Evolutionary conservation across 2,797 vertebrate species (phyloP).

Genomic region (Tenualosa ilisha): DNA sequence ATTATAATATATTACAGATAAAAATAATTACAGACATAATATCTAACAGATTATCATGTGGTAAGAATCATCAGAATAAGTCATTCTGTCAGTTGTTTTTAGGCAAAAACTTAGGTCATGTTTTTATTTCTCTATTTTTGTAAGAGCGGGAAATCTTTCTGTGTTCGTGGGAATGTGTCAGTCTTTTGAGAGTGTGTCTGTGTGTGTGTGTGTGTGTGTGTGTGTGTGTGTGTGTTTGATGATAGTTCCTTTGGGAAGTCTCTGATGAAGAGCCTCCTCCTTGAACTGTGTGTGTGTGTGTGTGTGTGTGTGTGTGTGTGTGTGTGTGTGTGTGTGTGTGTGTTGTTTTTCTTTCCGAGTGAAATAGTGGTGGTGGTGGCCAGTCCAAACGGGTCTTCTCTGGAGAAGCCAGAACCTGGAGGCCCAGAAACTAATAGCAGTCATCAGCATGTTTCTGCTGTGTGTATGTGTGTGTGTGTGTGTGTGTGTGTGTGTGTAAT

Average conservation of each 20-base stretch:
- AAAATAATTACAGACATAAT: no score
- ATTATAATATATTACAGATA: no score
- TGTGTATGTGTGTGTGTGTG: no score
- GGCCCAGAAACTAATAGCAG: constrained; percentile 46
- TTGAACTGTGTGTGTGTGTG: background rate
- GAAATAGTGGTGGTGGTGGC: constrained; percentile 21
- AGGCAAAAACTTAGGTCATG: background rate
- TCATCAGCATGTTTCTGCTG: background rate
- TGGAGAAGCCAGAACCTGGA: constrained; percentile 34
- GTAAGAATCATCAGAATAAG: no score
- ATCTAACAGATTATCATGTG: no score
- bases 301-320: constrained; percentile 11
- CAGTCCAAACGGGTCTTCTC: constrained; percentile 40
- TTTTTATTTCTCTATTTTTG: background rate
- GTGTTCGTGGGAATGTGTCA: background rate
- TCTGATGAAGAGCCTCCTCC: background rate
- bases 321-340: constrained; percentile 16
- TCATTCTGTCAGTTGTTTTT: background rate
- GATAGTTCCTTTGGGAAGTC: constrained; percentile 4
- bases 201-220: background rate
- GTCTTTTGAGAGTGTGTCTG: background rate
- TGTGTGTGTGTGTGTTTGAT: constrained; percentile 2
- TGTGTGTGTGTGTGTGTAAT: no score
- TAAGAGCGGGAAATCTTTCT: background rate
- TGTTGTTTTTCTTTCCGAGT: constrained; percentile 45